A percentile compares a stretch with the other conserved stretches of the same genome.
phyloP scores from a whole-genome alignment of 2,797 vertebrate species.

The Enteromius argenteus region DNA sequence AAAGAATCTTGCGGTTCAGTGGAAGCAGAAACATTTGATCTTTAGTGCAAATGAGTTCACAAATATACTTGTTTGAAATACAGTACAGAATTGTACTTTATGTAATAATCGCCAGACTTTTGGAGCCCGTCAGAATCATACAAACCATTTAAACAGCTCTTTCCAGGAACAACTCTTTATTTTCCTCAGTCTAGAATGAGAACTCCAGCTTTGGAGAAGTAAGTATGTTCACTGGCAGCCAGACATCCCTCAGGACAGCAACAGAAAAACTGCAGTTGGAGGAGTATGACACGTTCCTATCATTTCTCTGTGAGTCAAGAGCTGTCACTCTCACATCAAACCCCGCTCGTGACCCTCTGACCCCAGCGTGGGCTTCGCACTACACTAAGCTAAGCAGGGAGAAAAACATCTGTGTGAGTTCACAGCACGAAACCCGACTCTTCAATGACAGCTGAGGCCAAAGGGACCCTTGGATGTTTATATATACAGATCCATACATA shows the following conservation, averaged over 20 bases:
- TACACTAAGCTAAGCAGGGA: slow-evolving; percentile 11
- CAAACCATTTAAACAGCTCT: slow-evolving; percentile 8
- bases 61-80: slow-evolving; percentile 7
- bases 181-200: slow-evolving; percentile 21
- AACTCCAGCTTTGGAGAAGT: slow-evolving; percentile 30
- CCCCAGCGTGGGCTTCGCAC: slow-evolving; percentile 1
- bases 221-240: not conserved
- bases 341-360: not conserved
- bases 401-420: slow-evolving; percentile 48
- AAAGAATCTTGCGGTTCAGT: slow-evolving; percentile 9
- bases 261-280: slow-evolving; percentile 12
- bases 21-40: slow-evolving; percentile 10
- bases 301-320: slow-evolving; percentile 20
- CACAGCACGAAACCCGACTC: slow-evolving; percentile 58
- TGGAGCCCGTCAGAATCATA: not conserved
- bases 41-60: not conserved
- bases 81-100: not conserved
- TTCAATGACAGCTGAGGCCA: slow-evolving; percentile 59
- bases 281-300: slow-evolving; percentile 18
- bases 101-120: not conserved
- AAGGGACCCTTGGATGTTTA: slow-evolving; percentile 44
- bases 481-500: slow-evolving; percentile 66
- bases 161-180: slow-evolving; percentile 28
- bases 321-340: slow-evolving; percentile 38
- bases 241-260: slow-evolving; percentile 30